Evolutionary conservation across 2,888 invertebrate genomes (phyloP), one percentile per base, ranked within the genome.

Genomic region (Apodemia duryi): DNA sequence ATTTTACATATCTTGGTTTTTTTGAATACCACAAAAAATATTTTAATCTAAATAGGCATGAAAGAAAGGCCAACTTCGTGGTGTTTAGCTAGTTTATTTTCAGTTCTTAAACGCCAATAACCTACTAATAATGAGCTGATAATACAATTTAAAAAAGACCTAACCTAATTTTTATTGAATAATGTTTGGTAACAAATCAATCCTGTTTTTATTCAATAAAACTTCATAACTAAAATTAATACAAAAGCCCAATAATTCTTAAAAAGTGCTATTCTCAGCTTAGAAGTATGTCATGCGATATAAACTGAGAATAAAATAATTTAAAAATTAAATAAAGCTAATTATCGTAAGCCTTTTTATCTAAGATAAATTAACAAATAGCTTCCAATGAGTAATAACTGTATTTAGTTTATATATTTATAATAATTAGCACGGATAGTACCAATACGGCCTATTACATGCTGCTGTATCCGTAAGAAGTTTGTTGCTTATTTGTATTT

Each of bases 71-170:
- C 71, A 63, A 63, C 72, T 70, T 73, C 71, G 78, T 80, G 81
- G 83, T 88, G 85, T 91, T 90, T 90, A 90, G 88, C 90, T 91
- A 90, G 83, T 91, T 91, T 90, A 89, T 91, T 91, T 85, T 91
- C 91, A 91, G 91, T 91, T 91, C 91, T 90, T 91, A 91, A 88
- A 87, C 88, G 91, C 91, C 89, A 87, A 86, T 90, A 89, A 87
- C 88, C 89, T 91, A 90, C 84, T 82, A 89, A 85, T 88, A 89
- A 91, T 91, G 91, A 91, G 91, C 91, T 85, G 88, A 88, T 90
- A 90, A 90, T 90, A 90, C 88, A 90, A 90, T 91, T 89, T 81
- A 87, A 91, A 91, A 91, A 91, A 89, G 78, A 78, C 81, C 85
- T 89, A 89, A 72, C 83, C 89, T 88, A 89, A 81, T 86, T 82